A percentile compares a stretch with the other conserved stretches of the same genome.
Conservation (phyloP, 2,888 invertebrate species). For the Drosophila robusta region DNA sequence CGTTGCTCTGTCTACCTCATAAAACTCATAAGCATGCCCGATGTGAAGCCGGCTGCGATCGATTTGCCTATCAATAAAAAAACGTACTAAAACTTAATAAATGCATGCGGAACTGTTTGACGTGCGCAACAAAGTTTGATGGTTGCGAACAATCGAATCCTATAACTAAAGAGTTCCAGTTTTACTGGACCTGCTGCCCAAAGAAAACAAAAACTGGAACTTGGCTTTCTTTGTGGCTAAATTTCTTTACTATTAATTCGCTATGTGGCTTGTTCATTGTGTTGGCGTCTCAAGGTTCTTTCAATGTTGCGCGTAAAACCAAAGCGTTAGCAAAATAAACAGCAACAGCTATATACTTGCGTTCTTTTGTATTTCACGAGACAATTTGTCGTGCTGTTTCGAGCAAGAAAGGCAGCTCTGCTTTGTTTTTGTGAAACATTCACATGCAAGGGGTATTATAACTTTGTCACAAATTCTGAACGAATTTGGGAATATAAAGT, state of each 20-base stretch:
- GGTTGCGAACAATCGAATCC: conserved; percentile 2
- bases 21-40: conserved; percentile 50
- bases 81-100: conserved; percentile 35
- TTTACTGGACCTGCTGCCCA: not conserved
- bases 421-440: not conserved
- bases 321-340: conserved; percentile 36
- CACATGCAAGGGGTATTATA: not conserved
- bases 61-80: conserved; percentile 50
- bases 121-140: conserved; percentile 7
- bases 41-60: conserved; percentile 28
- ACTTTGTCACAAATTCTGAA: not conserved
- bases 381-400: conserved; percentile 17
- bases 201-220: conserved; percentile 17
- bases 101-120: conserved; percentile 43
- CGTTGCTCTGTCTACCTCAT: conserved; percentile 42
- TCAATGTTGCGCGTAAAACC: conserved; percentile 44
- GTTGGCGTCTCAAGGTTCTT: conserved; percentile 50
- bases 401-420: conserved; percentile 15
- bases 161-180: conserved; percentile 20
- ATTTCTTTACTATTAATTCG: conserved; percentile 31
- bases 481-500: not conserved
- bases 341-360: conserved; percentile 9
- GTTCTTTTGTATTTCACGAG: conserved; percentile 34
- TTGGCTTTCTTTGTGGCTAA: conserved; percentile 26
- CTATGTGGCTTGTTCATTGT: conserved; percentile 27